phyloP scores from a whole-genome alignment of 1,140 invertebrate genomes.

The Drosophila rhopaloa region DNA sequence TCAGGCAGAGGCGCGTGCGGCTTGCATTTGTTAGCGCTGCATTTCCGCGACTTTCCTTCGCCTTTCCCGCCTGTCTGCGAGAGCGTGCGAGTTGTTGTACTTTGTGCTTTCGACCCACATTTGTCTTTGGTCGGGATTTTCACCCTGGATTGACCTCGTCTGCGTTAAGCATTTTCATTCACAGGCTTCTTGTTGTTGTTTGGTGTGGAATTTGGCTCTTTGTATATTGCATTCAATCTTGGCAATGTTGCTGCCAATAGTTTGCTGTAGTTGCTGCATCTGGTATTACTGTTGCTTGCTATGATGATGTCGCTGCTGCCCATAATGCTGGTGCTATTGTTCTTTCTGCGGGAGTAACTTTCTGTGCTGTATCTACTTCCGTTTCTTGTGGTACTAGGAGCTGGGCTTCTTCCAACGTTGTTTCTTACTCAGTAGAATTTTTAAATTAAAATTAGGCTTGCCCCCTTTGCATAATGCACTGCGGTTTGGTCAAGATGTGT shows the following conservation, averaged over 20 bases:
- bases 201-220: slow-evolving; percentile 52
- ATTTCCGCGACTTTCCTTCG: slow-evolving; percentile 9
- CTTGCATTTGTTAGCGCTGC: slow-evolving; percentile 15
- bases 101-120: slow-evolving; percentile 79
- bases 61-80: slow-evolving; percentile 4
- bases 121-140: slow-evolving; percentile 67
- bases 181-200: slow-evolving; percentile 36
- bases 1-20: slow-evolving; percentile 33
- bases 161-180: slow-evolving; percentile 59
- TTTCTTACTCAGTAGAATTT: slow-evolving; percentile 1
- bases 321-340: slow-evolving; percentile 22
- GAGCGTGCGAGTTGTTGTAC: slow-evolving; percentile 68
- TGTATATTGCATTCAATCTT: slow-evolving; percentile 66
- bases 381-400: slow-evolving; percentile 8
- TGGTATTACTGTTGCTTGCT: slow-evolving; percentile 6
- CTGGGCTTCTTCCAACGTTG: neutral
- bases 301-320: neutral
- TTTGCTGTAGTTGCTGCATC: slow-evolving; percentile 11
- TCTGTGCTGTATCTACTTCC: no score
- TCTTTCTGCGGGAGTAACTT: slow-evolving; percentile 2
- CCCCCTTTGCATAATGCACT: slow-evolving; percentile 54
- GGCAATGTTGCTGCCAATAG: slow-evolving; percentile 13
- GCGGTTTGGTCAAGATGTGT: slow-evolving; percentile 51
- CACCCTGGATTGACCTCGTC: slow-evolving; percentile 22
- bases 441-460: slow-evolving; percentile 71